Evolutionary conservation across 2,888 invertebrate species (phyloP).

Genomic region (Eilema depressum): DNA sequence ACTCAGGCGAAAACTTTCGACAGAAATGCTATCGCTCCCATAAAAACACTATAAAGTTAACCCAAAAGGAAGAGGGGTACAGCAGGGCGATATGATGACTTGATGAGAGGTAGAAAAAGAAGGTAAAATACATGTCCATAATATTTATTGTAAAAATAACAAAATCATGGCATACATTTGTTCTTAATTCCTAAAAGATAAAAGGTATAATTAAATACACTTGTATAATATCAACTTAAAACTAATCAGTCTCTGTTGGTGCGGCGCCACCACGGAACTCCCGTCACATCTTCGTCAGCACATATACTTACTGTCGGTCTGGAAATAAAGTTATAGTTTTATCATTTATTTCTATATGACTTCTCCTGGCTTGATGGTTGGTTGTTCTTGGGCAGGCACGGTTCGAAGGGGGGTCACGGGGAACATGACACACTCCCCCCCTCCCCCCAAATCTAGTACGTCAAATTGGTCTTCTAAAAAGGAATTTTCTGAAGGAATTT

Average conservation of each 20-base stretch:
- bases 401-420: too few relatives aligned
- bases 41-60: too few relatives aligned
- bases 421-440: too few relatives aligned
- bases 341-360: too few relatives aligned
- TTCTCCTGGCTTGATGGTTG: too few relatives aligned
- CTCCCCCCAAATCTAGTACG: too few relatives aligned
- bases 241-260: constrained; percentile 81
- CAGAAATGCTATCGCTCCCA: too few relatives aligned
- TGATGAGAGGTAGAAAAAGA: not conserved
- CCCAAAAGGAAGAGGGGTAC: too few relatives aligned
- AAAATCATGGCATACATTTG: constrained; percentile 53
- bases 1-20: too few relatives aligned
- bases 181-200: constrained; percentile 42
- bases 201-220: constrained; percentile 49
- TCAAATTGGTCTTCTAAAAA: too few relatives aligned
- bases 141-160: constrained; percentile 62
- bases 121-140: constrained; percentile 12
- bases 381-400: too few relatives aligned
- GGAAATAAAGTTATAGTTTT: constrained; percentile 37
- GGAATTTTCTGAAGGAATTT: too few relatives aligned
- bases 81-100: not conserved
- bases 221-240: constrained; percentile 62
- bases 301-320: constrained; percentile 73
- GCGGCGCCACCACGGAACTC: constrained; percentile 85
- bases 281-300: constrained; percentile 77